A percentile compares a stretch with the other conserved stretches of the same genome.
phyloP scores from a whole-genome alignment of 2,888 invertebrate genomes.

The Agriopis marginaria region DNA sequence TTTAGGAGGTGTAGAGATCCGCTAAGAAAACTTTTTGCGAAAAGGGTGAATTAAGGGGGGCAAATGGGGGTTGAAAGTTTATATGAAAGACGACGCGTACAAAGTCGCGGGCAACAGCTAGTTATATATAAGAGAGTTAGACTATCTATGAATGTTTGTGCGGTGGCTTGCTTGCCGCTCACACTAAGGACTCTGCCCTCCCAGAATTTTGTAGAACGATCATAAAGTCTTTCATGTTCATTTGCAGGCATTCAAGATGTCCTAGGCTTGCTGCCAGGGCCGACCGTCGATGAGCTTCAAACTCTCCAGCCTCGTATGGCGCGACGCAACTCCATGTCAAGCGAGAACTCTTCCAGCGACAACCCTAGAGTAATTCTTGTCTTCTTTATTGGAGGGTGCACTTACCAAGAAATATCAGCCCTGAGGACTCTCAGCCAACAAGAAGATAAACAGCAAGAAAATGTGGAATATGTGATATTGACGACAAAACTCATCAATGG shows the following conservation, averaged over 20 bases:
- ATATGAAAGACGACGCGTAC: no score
- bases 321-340: constrained; percentile 86
- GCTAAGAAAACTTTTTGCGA: no score
- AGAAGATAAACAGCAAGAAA: constrained; percentile 87
- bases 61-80: no score
- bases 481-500: constrained; percentile 98
- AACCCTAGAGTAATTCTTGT: constrained; percentile 93
- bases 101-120: no score
- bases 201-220: background rate
- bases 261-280: constrained; percentile 93
- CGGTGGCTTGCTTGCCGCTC: background rate
- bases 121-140: no score
- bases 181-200: no score
- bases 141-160: no score
- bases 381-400: constrained; percentile 98
- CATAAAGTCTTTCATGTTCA: background rate
- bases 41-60: no score
- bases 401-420: constrained; percentile 96
- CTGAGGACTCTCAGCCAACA: constrained; percentile 91
- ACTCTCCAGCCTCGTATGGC: constrained; percentile 85
- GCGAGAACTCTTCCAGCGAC: constrained; percentile 86
- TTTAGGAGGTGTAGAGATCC: no score
- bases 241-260: constrained; percentile 92
- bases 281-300: constrained; percentile 89
- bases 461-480: constrained; percentile 95